Evolutionary conservation across 1,140 invertebrate species (phyloP).

Genomic region (Vollenhovia emeryi): DNA sequence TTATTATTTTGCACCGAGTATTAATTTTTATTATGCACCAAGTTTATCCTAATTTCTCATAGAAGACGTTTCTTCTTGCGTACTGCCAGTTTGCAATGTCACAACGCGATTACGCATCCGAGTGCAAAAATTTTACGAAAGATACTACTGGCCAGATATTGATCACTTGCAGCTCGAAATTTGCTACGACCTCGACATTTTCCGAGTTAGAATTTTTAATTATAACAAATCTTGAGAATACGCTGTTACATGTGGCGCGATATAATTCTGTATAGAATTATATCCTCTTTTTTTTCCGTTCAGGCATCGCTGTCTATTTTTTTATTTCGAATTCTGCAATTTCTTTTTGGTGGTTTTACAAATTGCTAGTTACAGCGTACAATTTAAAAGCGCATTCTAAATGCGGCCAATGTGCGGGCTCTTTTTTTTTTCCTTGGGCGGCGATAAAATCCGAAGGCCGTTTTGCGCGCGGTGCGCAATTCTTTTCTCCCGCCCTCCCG

Average conservation of each 20-base stretch:
- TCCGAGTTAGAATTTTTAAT: not conserved
- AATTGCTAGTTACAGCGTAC: not conserved
- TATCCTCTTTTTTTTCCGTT: not conserved
- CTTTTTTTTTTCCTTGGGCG: slow-evolving; percentile 46
- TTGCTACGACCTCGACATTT: not conserved
- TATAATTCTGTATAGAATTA: not conserved
- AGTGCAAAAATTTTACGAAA: not conserved
- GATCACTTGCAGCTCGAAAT: not conserved
- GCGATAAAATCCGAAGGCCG: slow-evolving; percentile 72
- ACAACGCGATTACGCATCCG: not conserved
- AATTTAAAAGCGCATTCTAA: not conserved
- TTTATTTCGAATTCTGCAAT: not conserved
- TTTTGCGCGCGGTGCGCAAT: slow-evolving; percentile 68
- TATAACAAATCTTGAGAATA: not conserved
- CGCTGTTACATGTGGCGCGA: not conserved
- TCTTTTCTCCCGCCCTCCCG: slow-evolving; percentile 67
- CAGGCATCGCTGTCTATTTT: not conserved
- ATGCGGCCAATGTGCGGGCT: slow-evolving; percentile 3
- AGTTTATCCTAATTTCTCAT: not conserved
- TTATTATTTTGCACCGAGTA: too few species aligned
- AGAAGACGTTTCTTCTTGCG: not conserved
- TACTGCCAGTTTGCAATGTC: not conserved
- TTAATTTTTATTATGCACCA: not conserved
- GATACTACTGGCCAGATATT: not conserved
- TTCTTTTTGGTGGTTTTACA: not conserved